phyloP scores from a whole-genome alignment of 53 echinoderm and acorn worm species.

The Echinometra lucunter region DNA sequence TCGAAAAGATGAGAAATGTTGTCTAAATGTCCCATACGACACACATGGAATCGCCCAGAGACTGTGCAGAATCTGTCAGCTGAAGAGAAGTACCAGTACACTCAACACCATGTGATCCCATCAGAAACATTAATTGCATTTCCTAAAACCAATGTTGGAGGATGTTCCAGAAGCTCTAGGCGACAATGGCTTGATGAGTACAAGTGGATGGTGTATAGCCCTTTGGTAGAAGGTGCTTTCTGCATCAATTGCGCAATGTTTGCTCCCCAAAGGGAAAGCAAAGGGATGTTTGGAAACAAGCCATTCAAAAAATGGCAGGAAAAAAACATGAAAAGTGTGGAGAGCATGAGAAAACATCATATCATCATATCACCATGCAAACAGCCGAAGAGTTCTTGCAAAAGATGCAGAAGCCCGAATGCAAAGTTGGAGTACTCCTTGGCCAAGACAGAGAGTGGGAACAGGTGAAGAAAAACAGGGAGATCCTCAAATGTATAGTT shows the following conservation, averaged over 20 bases:
- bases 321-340: slow-evolving; percentile 8
- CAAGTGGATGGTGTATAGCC: slow-evolving; percentile 35
- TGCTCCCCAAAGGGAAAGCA: not conserved
- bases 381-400: slow-evolving; percentile 1
- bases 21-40: no score
- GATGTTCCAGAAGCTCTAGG: not conserved
- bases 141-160: not conserved
- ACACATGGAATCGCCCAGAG: no score
- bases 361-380: slow-evolving; percentile 26
- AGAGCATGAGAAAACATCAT: slow-evolving; percentile 12
- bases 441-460: not conserved
- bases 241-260: slow-evolving; percentile 35
- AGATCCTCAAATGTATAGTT: slow-evolving; percentile 21
- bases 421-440: not conserved
- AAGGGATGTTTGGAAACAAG: slow-evolving; percentile 4
- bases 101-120: not conserved
- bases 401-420: not conserved
- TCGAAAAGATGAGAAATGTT: no score
- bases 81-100: no score
- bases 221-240: slow-evolving; percentile 22
- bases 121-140: slow-evolving; percentile 19
- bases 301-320: slow-evolving; percentile 24
- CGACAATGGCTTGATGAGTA: slow-evolving; percentile 4
- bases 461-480: slow-evolving; percentile 27
- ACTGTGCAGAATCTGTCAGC: no score